phyloP scores from a whole-genome alignment of 2,113 vertebrate genomes.

The Corythoichthys haematopterus region DNA sequence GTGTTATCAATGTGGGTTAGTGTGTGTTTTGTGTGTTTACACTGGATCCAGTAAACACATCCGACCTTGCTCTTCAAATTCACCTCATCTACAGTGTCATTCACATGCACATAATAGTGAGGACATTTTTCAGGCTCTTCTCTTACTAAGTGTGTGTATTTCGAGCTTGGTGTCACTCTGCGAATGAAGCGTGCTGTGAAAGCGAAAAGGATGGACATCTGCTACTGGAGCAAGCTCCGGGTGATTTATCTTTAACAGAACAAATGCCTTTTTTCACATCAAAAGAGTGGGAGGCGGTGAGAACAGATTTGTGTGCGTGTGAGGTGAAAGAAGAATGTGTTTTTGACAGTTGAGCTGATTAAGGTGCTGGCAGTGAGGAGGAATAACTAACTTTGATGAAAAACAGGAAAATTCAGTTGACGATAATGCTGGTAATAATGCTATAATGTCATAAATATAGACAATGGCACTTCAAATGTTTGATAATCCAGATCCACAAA shows the following conservation, averaged over 20 bases:
- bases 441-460: conserved; percentile 6
- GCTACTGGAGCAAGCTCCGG: conserved; percentile 35
- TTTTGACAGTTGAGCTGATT: conserved; percentile 65
- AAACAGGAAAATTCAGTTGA: conserved; percentile 38
- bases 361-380: conserved; percentile 55
- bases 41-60: conserved; percentile 43
- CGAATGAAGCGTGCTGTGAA: conserved; percentile 38
- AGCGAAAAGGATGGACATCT: conserved; percentile 25
- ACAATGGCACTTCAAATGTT: background rate
- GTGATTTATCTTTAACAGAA: conserved; percentile 51
- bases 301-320: conserved; percentile 32
- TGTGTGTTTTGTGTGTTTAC: conserved; percentile 39
- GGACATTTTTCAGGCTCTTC: conserved; percentile 16
- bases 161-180: conserved; percentile 25
- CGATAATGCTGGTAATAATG: conserved; percentile 33
- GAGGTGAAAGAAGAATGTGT: conserved; percentile 55
- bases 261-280: conserved; percentile 45
- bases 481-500: too few relatives aligned
- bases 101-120: conserved; percentile 22
- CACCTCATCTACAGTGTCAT: conserved; percentile 37
- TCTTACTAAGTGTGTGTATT: conserved; percentile 9
- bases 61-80: conserved; percentile 66
- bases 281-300: conserved; percentile 42
- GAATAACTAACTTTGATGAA: conserved; percentile 34
- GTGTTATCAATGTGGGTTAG: conserved; percentile 10